These are phyloP conservation scores for Danio kyathit DNA, from an alignment of 2,797 vertebrate species.

Conservation along the genomic window DNA sequence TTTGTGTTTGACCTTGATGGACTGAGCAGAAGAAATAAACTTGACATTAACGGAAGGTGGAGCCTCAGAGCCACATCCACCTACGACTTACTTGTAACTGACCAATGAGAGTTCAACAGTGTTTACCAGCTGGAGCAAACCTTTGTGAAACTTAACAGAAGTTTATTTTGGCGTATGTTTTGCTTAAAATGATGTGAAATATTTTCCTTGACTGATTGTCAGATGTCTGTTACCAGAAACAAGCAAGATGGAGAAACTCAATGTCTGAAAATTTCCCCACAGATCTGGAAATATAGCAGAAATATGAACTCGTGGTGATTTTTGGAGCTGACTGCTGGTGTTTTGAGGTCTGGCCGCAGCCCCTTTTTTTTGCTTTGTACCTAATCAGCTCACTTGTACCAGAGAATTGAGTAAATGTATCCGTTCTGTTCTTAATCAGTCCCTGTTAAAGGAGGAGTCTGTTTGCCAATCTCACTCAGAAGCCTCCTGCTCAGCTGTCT, in stretches of 20 bases:
- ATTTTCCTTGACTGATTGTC: no score
- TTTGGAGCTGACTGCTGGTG: conserved; percentile 4
- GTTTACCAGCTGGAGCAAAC: no score
- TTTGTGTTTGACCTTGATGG: no score
- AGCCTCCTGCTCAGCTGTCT: background rate
- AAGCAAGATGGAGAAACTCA: background rate
- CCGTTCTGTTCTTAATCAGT: conserved; percentile 21
- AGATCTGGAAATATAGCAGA: background rate
- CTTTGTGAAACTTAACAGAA: no score
- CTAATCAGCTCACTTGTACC: conserved; percentile 20
- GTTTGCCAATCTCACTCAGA: conserved; percentile 7
- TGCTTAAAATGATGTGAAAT: no score
- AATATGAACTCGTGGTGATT: conserved; percentile 24
- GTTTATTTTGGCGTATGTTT: no score
- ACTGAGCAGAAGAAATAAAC: no score
- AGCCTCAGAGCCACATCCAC: no score
- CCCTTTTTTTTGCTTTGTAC: conserved; percentile 22
- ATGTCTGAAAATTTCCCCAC: background rate
- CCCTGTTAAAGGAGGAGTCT: background rate
- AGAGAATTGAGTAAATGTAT: conserved; percentile 22
- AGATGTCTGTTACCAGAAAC: background rate
- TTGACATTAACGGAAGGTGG: no score
- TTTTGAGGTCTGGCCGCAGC: conserved; percentile 24
- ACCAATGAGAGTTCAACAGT: no score
- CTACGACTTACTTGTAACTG: no score